Evolutionary conservation across 2,797 vertebrate genomes (phyloP).

Genomic region (Micrastur ruficollis): DNA sequence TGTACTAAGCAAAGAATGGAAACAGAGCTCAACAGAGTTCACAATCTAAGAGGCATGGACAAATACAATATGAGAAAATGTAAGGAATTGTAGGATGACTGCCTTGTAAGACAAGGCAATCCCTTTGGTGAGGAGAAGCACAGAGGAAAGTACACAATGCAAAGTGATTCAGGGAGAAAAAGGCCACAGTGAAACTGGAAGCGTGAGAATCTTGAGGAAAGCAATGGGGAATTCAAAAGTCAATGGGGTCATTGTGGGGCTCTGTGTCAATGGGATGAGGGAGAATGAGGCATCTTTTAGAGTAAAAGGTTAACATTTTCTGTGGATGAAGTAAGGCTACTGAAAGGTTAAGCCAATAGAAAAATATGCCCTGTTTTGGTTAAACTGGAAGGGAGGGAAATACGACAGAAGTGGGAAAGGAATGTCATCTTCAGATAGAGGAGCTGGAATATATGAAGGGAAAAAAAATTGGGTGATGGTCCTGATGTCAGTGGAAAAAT

Average conservation of each 20-base stretch:
- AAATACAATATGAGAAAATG: not conserved
- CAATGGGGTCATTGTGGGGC: conserved; percentile 17
- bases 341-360: conserved; percentile 32
- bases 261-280: not conserved
- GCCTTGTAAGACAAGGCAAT: not conserved
- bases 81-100: not conserved
- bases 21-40: not conserved
- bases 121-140: not conserved
- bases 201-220: conserved; percentile 25
- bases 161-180: conserved; percentile 4
- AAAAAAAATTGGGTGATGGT: not conserved
- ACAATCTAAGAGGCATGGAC: not conserved
- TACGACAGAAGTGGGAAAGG: not conserved
- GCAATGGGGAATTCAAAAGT: conserved; percentile 12
- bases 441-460: not conserved
- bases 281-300: not conserved
- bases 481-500: not conserved
- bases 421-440: not conserved
- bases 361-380: not conserved
- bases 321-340: not conserved
- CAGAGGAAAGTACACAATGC: not conserved
- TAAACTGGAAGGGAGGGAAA: not conserved
- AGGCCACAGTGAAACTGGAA: conserved; percentile 7
- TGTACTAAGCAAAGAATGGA: not conserved
- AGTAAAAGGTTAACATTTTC: conserved; percentile 44